phyloP scores from a whole-genome alignment of 2,888 invertebrate genomes.

The Leptinotarsa haldemani region DNA sequence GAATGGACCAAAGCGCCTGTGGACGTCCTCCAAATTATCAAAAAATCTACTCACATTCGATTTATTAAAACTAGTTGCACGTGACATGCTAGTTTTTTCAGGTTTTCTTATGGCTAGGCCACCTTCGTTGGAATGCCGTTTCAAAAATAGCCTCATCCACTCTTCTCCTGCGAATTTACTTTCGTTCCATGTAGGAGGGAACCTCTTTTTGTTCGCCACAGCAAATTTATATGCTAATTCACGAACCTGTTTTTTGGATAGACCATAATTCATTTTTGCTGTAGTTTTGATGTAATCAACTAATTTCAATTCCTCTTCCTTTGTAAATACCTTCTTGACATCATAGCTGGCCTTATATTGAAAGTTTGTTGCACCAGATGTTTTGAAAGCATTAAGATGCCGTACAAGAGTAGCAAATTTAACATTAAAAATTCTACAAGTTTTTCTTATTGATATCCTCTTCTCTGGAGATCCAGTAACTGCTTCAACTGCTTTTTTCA shows the following conservation, averaged over 20 bases:
- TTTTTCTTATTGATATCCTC: neutral
- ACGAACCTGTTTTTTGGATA: slow-evolving; percentile 17
- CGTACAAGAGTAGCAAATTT: slow-evolving; percentile 17
- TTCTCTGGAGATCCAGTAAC: slow-evolving; percentile 4
- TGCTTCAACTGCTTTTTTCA: slow-evolving; percentile 21
- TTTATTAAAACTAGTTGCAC: slow-evolving; percentile 26
- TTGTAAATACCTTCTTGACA: slow-evolving; percentile 16
- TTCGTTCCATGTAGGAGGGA: slow-evolving; percentile 3
- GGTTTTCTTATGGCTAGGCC: slow-evolving; percentile 12
- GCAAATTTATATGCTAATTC: too few species aligned
- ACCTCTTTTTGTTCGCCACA: slow-evolving; percentile 4
- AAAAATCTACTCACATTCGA: slow-evolving; percentile 30
- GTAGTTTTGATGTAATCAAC: slow-evolving; percentile 21
- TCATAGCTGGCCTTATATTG: slow-evolving; percentile 5
- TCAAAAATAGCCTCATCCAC: slow-evolving; percentile 21
- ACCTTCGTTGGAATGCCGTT: slow-evolving; percentile 17
- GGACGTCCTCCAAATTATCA: slow-evolving; percentile 29
- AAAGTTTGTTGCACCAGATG: slow-evolving; percentile 9
- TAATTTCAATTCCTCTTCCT: slow-evolving; percentile 8
- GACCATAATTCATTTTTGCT: slow-evolving; percentile 17
- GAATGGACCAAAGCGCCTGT: slow-evolving; percentile 34
- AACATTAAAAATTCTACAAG: neutral
- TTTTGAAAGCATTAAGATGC: slow-evolving; percentile 19
- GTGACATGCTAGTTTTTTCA: slow-evolving; percentile 24
- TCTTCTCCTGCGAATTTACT: slow-evolving; percentile 20